Conservation (phyloP, 1,140 invertebrate species). For the Drosophila tristis region DNA sequence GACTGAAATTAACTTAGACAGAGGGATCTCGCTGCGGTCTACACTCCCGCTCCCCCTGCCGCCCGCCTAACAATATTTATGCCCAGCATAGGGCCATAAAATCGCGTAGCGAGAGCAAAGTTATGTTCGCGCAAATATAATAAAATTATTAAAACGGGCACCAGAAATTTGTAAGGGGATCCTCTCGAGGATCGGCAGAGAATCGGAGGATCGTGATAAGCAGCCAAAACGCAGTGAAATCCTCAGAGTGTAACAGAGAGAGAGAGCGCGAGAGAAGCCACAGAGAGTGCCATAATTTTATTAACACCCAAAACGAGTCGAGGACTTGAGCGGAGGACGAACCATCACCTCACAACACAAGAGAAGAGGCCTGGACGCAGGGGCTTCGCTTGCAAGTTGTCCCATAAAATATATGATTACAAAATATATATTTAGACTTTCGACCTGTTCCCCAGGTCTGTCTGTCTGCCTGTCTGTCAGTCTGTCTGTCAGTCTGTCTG, state of each 20-base stretch:
- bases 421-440: slow-evolving; percentile 74
- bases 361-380: slow-evolving; percentile 7
- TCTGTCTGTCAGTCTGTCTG: neutral
- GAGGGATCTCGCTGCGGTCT: neutral
- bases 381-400: slow-evolving; percentile 41
- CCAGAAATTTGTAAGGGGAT: slow-evolving; percentile 64
- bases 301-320: slow-evolving; percentile 59
- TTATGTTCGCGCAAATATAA: slow-evolving; percentile 77
- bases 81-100: slow-evolving; percentile 55
- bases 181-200: neutral
- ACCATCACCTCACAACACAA: slow-evolving; percentile 9
- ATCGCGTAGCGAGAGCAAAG: slow-evolving; percentile 43
- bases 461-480: too few relatives aligned
- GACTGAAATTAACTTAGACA: slow-evolving; percentile 53
- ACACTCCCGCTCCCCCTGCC: neutral
- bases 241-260: slow-evolving; percentile 9
- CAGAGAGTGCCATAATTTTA: slow-evolving; percentile 70
- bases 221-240: neutral
- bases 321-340: slow-evolving; percentile 31
- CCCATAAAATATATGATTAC: slow-evolving; percentile 81
- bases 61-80: slow-evolving; percentile 59
- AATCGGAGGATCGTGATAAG: slow-evolving; percentile 51
- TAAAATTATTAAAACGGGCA: slow-evolving; percentile 75
- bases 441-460: slow-evolving; percentile 35
- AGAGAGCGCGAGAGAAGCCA: slow-evolving; percentile 20